phyloP scores from a whole-genome alignment of 2,113 vertebrate species.

The Neogobius melanostomus region DNA sequence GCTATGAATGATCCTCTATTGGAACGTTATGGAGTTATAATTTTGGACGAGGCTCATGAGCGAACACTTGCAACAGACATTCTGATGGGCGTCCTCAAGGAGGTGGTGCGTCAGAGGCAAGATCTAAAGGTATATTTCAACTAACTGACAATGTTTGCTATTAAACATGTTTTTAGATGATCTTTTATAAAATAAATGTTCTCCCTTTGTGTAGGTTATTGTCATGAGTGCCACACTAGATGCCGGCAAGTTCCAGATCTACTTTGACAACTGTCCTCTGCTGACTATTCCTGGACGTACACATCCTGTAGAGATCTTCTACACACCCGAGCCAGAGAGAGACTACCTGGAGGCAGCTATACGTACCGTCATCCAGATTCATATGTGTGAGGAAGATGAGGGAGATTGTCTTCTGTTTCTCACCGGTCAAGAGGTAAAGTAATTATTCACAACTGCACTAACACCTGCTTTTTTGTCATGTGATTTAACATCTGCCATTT shows the following conservation, averaged over 20 bases:
- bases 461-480: not conserved
- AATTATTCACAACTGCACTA: not conserved
- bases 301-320: constrained; percentile 99
- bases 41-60: constrained; percentile 98
- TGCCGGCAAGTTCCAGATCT: constrained; percentile 98
- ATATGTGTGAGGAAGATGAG: constrained; percentile 99
- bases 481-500: not conserved
- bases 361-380: constrained; percentile 97
- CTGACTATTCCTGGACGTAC: constrained; percentile 97
- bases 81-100: constrained; percentile 97
- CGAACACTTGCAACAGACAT: constrained; percentile 97
- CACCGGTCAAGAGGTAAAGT: constrained; percentile 94
- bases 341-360: constrained; percentile 98
- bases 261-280: constrained; percentile 96
- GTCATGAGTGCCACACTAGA: constrained; percentile 98
- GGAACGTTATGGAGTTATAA: constrained; percentile 96
- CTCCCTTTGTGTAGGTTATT: constrained; percentile 69
- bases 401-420: constrained; percentile 96
- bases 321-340: constrained; percentile 96
- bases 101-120: constrained; percentile 92
- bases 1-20: constrained; percentile 99
- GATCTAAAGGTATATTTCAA: constrained; percentile 91
- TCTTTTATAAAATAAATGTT: not conserved
- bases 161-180: not conserved
- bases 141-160: not conserved